phyloP scores from a whole-genome alignment of 2,888 invertebrate species.

The Trichopoda pennipes region DNA sequence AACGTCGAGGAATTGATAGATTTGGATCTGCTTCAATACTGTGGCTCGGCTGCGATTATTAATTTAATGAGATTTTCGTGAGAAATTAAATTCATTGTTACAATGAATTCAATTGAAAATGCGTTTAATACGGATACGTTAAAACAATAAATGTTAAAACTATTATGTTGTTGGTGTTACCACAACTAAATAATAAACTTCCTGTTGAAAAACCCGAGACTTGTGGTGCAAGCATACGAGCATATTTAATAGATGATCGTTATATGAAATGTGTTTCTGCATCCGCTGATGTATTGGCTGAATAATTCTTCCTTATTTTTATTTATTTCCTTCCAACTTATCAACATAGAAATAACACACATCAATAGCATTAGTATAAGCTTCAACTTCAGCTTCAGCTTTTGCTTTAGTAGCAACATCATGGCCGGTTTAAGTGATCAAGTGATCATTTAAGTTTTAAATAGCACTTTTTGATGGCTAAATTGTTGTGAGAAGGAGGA shows the following conservation, averaged over 20 bases:
- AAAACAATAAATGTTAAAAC: too few relatives aligned
- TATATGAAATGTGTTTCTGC: constrained; percentile 61
- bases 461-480: constrained; percentile 66
- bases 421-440: constrained; percentile 5
- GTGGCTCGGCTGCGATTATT: too few relatives aligned
- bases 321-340: constrained; percentile 11
- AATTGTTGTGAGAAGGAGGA: constrained; percentile 41
- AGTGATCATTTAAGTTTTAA: constrained; percentile 50
- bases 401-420: background rate
- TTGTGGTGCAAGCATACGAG: background rate
- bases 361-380: constrained; percentile 2
- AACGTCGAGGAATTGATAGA: too few relatives aligned
- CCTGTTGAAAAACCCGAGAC: constrained; percentile 37
- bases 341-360: constrained; percentile 30
- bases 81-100: too few relatives aligned
- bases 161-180: too few relatives aligned
- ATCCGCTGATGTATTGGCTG: constrained; percentile 61
- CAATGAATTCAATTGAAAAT: too few relatives aligned
- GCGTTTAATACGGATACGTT: too few relatives aligned
- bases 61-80: too few relatives aligned
- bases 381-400: background rate
- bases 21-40: too few relatives aligned
- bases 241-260: constrained; percentile 33
- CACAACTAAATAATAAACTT: too few relatives aligned
- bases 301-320: constrained; percentile 8